phyloP scores from a whole-genome alignment of 2,113 vertebrate genomes.

The Mus musculus region DNA sequence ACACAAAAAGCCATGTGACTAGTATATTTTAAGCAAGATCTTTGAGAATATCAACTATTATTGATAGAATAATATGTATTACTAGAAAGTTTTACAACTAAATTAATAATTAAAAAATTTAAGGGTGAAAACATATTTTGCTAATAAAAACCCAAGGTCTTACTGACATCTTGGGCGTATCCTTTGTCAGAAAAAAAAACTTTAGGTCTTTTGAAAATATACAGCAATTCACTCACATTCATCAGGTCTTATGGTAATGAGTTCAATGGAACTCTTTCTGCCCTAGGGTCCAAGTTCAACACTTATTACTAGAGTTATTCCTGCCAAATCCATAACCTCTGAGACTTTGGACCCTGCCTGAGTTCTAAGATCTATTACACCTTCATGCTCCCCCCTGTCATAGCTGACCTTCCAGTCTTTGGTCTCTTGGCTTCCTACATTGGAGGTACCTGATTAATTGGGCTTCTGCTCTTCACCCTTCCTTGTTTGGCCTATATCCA shows the following conservation, averaged over 20 bases:
- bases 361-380: constrained; percentile 48
- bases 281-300: constrained; percentile 52
- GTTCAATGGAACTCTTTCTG: neutral
- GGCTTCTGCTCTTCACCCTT: constrained; percentile 50
- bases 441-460: constrained; percentile 63
- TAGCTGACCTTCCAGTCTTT: constrained; percentile 32
- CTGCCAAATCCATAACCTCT: constrained; percentile 64
- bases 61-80: neutral
- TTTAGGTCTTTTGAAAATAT: constrained; percentile 19
- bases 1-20: neutral
- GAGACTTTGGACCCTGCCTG: constrained; percentile 13
- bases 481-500: constrained; percentile 60
- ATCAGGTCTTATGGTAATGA: neutral
- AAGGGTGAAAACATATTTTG: neutral
- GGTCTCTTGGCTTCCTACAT: neutral
- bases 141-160: constrained; percentile 23
- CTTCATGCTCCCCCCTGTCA: neutral
- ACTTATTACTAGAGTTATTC: constrained; percentile 45
- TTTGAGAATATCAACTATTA: neutral
- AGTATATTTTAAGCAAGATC: neutral
- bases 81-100: constrained; percentile 8
- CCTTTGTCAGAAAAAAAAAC: neutral
- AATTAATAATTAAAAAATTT: neutral
- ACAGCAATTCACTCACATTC: neutral
- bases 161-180: neutral